Evolutionary conservation across 2,113 vertebrate genomes (phyloP), one percentile per base, ranked within the genome.

Genomic region (Larimichthys crocea): DNA sequence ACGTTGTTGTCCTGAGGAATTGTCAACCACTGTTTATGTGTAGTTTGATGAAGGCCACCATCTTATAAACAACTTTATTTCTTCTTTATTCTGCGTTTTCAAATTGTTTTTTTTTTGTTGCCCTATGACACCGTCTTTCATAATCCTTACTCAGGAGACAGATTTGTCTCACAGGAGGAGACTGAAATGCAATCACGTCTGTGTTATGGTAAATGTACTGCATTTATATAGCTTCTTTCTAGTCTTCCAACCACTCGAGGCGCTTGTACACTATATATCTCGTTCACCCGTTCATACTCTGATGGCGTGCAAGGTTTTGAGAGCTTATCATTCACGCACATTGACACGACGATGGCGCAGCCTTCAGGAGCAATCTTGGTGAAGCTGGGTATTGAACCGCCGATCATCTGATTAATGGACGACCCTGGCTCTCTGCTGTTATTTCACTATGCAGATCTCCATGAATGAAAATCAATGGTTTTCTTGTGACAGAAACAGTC

Each of bases 181-280:
- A 50, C 67, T 71, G 53, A 86, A 89, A 89, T 74, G 64, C 55
- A 84, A 91, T 84, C 84, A 76, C 62, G 53, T 49, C 76, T 10
- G 40, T 78, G 79, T 72, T 65, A 80, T 53, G 35, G 35, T 35
- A 35, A 35, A 35, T 35, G 35, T 35, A 35, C 35, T 35, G 35
- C 35, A 35, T 35, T 35, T 35, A 35, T 35, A 35, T 35, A 35
- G 7, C 35, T 1, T 8, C 35, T 35, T 35, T 35, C 35, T 35
- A 35, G 35, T 35, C 35, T 35, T 35, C 35, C 35, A 35, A 35
- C 35, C 35, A 35, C 35, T 35, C 35, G 8, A 35, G 35, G 35
- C 7, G 35, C 35, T 35, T 35, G 35, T 35, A 35, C 35, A 8
- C 35, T 35, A 35, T 35, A 35, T 35, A 35, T 35, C 35, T 35